Evolutionary conservation across 2,797 vertebrate species (phyloP), one percentile per base, ranked within the genome.

Genomic region (Margarornis squamiger): DNA sequence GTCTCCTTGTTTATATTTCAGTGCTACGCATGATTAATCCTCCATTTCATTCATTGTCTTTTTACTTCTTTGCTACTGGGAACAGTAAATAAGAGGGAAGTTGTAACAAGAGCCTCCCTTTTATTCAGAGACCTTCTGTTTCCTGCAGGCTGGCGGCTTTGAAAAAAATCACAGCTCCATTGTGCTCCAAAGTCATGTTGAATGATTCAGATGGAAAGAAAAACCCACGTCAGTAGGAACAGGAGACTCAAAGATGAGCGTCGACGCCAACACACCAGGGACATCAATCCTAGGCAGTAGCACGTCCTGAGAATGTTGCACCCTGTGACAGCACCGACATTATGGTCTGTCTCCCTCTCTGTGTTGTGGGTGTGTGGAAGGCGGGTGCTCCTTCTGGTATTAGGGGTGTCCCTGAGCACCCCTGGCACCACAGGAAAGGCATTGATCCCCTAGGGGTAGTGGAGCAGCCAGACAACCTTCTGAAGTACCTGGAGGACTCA

Each of bases 51-150:
- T 95, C 91, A 94, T 83, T 88, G 91, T 94, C 91, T 71, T 93
- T 83, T 87, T 72, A 82, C 92, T 96, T 88, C 92, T 93, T 78
- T 90, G 95, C 95, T 94, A 91, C 93, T 92, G 95, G 93, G 92
- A 97, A 92, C 91, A 91, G 93, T 96, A 94, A 96, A 89, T 96
- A 95, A 96, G 90, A 94, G 84, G 89, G 93, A 96, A 96, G 95
- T 91, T 95, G 93, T 96, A 96, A 94, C 87, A 89, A 87, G 95
- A 97, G 92, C 84, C 92, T 96, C 92, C 75, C 79, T 92, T 94
- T 96, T 95, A 92, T 92, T 95, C 92, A 86, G 93, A 91, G 89
- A 86, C 93, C 94, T 96, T 93, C 92, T 95, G 94, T 96, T 97
- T 97, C 96, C 96, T 95, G 94, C 92, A 93, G 75, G 85, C 88